Conservation (phyloP, 2,797 vertebrate genomes). For the Pipistrellus kuhlii region DNA sequence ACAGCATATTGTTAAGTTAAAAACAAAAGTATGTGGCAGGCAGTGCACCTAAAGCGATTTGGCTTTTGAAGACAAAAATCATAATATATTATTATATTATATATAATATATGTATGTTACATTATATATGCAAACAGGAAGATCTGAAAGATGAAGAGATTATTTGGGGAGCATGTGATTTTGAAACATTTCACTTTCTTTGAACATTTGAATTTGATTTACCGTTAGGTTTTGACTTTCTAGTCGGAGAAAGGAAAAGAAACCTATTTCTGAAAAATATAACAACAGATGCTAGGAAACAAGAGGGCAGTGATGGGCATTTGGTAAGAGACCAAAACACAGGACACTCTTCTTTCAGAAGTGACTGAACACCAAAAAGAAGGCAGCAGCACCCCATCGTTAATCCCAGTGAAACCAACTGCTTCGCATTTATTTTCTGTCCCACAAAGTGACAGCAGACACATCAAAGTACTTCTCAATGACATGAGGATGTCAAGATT, state of each 20-base stretch:
- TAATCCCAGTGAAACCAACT: not conserved
- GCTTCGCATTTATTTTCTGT: not conserved
- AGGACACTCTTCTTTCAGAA: constrained; percentile 24
- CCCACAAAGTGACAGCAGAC: not conserved
- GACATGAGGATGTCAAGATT: not conserved
- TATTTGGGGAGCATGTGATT: constrained; percentile 7
- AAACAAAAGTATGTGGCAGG: not conserved
- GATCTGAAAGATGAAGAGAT: constrained; percentile 24
- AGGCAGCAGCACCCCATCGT: not conserved
- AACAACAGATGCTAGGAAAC: constrained; percentile 64
- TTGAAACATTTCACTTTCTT: constrained; percentile 15
- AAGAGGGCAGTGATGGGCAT: constrained; percentile 34
- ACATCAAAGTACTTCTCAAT: not conserved
- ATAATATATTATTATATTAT: not conserved
- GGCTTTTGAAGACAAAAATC: constrained; percentile 57
- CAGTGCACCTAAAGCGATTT: not conserved
- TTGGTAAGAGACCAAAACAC: constrained; percentile 29
- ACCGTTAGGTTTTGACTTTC: constrained; percentile 35
- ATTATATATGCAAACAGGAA: not conserved
- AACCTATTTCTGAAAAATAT: constrained; percentile 53
- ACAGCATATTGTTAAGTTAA: not conserved
- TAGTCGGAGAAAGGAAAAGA: constrained; percentile 3
- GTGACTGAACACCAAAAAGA: constrained; percentile 4
- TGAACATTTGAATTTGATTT: constrained; percentile 53
- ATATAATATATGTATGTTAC: not conserved